Evolutionary conservation across 2,797 vertebrate species (phyloP).

Genomic region (Sorex maritimensis): DNA sequence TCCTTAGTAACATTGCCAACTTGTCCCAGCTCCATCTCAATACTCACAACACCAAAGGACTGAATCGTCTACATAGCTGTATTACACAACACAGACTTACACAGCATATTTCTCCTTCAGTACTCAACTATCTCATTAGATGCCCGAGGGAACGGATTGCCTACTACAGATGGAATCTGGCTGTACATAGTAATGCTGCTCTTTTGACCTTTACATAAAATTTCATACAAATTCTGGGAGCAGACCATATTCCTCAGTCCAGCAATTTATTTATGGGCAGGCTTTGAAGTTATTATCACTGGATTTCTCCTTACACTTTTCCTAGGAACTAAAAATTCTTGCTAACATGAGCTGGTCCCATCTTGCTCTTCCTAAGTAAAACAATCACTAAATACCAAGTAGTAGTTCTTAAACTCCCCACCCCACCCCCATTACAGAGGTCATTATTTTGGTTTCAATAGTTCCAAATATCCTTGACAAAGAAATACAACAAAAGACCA

Average conservation of each 20-base stretch:
- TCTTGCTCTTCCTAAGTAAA: slow-evolving; percentile 52
- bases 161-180: slow-evolving; percentile 75
- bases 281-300: slow-evolving; percentile 72
- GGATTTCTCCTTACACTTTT: slow-evolving; percentile 62
- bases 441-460: slow-evolving; percentile 15
- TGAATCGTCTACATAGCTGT: not conserved
- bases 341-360: not conserved
- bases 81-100: slow-evolving; percentile 21
- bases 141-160: slow-evolving; percentile 64
- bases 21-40: not conserved
- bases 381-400: not conserved
- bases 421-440: not conserved
- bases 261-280: slow-evolving; percentile 53
- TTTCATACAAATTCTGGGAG: slow-evolving; percentile 75
- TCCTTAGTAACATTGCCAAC: not conserved
- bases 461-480: slow-evolving; percentile 29
- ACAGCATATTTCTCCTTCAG: slow-evolving; percentile 43
- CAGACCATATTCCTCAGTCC: slow-evolving; percentile 44
- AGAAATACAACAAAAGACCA: slow-evolving; percentile 50
- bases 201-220: slow-evolving; percentile 78
- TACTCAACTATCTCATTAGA: slow-evolving; percentile 58
- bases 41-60: slow-evolving; percentile 5
- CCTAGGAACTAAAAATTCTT: slow-evolving; percentile 39
- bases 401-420: not conserved
- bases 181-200: slow-evolving; percentile 72